Evolutionary conservation across 2,888 invertebrate species (phyloP).

Genomic region (Ichneumoninae sp.): DNA sequence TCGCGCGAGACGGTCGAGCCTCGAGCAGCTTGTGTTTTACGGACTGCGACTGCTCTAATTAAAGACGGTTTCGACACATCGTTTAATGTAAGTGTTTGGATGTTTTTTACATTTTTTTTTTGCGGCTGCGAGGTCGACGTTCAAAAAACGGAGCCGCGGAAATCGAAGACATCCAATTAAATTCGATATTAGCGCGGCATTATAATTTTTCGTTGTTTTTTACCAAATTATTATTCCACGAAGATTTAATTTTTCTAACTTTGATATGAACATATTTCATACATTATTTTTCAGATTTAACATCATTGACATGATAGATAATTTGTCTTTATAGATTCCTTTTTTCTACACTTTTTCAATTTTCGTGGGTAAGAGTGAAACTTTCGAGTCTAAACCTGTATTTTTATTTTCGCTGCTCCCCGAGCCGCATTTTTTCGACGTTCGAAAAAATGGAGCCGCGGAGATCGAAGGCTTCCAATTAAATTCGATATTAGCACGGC

Average conservation of each 20-base stretch:
- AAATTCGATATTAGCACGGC: not conserved
- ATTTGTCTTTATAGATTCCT: not conserved
- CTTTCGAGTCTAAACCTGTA: not conserved
- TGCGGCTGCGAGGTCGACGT: not conserved
- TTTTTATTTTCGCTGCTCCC: too few species aligned
- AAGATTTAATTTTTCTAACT: not conserved
- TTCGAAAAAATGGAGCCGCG: too few species aligned
- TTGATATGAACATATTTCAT: not conserved
- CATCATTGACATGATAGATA: not conserved
- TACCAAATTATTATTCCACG: not conserved
- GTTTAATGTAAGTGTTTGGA: not conserved
- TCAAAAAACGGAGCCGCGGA: too few species aligned
- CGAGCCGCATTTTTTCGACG: too few species aligned
- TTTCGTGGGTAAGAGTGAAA: not conserved
- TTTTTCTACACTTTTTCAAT: not conserved
- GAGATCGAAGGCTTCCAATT: not conserved
- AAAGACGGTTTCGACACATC: slow-evolving; percentile 11
- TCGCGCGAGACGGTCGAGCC: slow-evolving; percentile 14
- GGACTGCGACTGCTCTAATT: slow-evolving; percentile 16
- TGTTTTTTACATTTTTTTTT: not conserved
- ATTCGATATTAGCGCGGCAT: not conserved
- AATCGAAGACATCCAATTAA: not conserved
- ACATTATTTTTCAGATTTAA: not conserved
- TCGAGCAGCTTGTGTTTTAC: slow-evolving; percentile 12
- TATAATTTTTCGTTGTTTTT: not conserved